A percentile compares a stretch with the other conserved stretches of the same genome.
Evolutionary conservation across 2,888 invertebrate genomes (phyloP).

Genomic region (Eulithis prunata): DNA sequence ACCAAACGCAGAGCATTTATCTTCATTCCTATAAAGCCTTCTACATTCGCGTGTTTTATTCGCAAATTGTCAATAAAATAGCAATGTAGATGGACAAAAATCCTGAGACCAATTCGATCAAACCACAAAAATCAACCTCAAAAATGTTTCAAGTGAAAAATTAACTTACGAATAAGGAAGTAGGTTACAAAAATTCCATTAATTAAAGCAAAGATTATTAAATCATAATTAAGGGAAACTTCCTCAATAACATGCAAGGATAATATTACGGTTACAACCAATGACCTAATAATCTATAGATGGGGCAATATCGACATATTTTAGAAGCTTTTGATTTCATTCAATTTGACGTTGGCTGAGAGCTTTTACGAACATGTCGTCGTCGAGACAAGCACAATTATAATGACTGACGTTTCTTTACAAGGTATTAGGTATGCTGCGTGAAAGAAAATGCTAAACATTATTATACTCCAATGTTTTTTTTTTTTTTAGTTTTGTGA

Average conservation of each 20-base stretch:
- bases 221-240: constrained; percentile 31
- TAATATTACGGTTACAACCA: constrained; percentile 20
- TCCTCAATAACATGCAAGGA: constrained; percentile 31
- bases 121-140: background rate
- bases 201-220: constrained; percentile 26
- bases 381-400: too few relatives aligned
- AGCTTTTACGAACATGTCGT: too few relatives aligned
- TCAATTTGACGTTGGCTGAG: too few relatives aligned
- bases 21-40: constrained; percentile 42
- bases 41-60: constrained; percentile 35
- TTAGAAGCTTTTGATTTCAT: too few relatives aligned
- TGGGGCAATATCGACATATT: background rate
- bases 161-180: background rate
- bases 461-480: too few relatives aligned
- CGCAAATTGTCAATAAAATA: constrained; percentile 41
- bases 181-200: constrained; percentile 24
- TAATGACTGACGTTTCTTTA: too few relatives aligned
- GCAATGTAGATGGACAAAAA: background rate
- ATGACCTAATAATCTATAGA: constrained; percentile 5
- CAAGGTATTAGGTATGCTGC: too few relatives aligned
- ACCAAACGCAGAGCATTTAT: constrained; percentile 34
- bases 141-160: too few relatives aligned
- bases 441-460: too few relatives aligned
- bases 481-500: too few relatives aligned
- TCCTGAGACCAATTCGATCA: background rate